phyloP scores from a whole-genome alignment of 64 coral and sea anemone species.

The Anthopleura sola region DNA sequence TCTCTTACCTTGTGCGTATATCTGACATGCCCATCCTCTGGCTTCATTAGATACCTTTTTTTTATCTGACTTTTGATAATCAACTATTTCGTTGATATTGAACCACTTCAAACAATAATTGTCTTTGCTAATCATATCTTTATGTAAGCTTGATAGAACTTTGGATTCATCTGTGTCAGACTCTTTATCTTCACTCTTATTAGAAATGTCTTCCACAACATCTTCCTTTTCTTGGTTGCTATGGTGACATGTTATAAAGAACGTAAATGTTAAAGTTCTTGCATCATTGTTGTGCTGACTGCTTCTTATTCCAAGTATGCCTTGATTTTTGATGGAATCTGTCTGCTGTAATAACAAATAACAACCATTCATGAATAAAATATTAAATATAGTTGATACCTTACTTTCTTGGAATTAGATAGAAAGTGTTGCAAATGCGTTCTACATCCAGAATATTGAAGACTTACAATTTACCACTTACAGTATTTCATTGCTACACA shows the following conservation, averaged over 20 bases:
- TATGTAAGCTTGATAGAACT: background rate
- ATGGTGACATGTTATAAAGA: slow-evolving; percentile 1
- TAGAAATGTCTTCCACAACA: background rate
- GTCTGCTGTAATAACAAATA: background rate
- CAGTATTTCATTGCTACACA: too few relatives aligned
- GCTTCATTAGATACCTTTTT: background rate
- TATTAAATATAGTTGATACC: too few relatives aligned
- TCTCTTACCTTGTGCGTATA: background rate
- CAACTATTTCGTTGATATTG: background rate
- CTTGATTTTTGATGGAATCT: background rate
- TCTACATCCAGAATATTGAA: too few relatives aligned
- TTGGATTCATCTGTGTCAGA: background rate
- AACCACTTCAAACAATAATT: slow-evolving; percentile 7
- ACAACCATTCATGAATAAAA: too few relatives aligned
- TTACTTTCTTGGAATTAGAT: too few relatives aligned
- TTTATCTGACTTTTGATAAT: background rate
- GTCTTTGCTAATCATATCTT: background rate
- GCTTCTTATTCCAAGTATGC: slow-evolving; percentile 9
- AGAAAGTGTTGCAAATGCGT: too few relatives aligned
- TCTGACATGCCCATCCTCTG: background rate
- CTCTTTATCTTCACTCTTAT: background rate
- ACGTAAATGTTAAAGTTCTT: background rate
- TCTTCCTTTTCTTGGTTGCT: background rate
- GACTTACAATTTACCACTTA: too few relatives aligned
- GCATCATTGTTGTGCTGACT: background rate